phyloP scores from a whole-genome alignment of 2,113 vertebrate species.

The Pica pica region DNA sequence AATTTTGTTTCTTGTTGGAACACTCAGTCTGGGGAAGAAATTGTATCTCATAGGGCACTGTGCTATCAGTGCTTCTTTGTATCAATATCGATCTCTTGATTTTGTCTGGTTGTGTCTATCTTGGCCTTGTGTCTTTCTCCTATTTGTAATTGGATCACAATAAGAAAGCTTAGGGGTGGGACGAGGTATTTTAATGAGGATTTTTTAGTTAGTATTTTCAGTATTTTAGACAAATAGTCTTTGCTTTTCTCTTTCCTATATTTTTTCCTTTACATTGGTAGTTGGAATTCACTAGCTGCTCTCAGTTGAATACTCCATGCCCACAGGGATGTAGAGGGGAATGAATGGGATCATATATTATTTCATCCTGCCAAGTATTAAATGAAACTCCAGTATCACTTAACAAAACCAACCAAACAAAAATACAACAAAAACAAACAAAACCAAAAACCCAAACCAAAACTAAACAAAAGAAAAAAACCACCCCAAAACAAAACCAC shows the following conservation, averaged over 20 bases:
- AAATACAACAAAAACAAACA: neutral
- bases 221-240: neutral
- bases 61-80: neutral
- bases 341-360: neutral
- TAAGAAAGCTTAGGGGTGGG: neutral
- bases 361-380: neutral
- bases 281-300: neutral
- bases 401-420: neutral
- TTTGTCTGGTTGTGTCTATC: neutral
- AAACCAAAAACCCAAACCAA: neutral
- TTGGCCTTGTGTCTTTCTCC: neutral
- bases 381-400: neutral
- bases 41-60: neutral
- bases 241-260: neutral
- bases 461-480: neutral
- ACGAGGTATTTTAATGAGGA: neutral
- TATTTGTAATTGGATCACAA: neutral
- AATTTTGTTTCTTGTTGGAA: neutral
- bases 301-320: neutral
- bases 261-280: neutral
- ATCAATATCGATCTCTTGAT: neutral
- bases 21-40: neutral
- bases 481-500: neutral
- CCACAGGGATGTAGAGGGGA: neutral
- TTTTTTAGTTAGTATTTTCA: neutral